Evolutionary conservation across 2,113 vertebrate genomes (phyloP), one percentile per base, ranked within the genome.

Genomic region (Saguinus imperator): DNA sequence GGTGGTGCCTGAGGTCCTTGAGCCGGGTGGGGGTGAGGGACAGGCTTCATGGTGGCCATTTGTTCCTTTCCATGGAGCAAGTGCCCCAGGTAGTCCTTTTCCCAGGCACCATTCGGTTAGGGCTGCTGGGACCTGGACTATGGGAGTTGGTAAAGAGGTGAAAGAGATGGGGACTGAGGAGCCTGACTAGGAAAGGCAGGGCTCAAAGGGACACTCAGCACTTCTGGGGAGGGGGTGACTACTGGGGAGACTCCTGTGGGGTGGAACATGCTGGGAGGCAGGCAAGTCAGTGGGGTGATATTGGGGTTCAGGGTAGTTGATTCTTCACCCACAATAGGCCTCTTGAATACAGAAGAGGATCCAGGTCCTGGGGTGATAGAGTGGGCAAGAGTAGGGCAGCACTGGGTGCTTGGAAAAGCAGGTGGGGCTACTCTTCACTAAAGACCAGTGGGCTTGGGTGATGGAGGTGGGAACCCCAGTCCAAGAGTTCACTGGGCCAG

Each of bases 241-340:
- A 17, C 40, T 23, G 29, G 64, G 37, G 52, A 64, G 52, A 17
- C 35, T 16, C 40, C 9, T 21, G 32, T n/a, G 35, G 29, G 25
- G n/a, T 32, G 18, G 66, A 50, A 79, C n/a, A 11, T 4, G 12
- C 40, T 27, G 48, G 37, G 23, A 50, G 85, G 17, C 32, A 21
- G 57, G n/a, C 6, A 29, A n/a, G 20, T 6, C 5, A 0, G 43
- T 5, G 8, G 25, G 5, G 17, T 57, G 43, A 20, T 21, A 52
- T 84, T 1, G 0, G 85, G 43, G 58, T 32, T 82, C 6, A 7
- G n/a, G 32, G 8, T 5, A 14, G 20, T 43, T 84, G 55, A 35
- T 66, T 4, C 48, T 87, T 90, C 20, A 9, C 17, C 58, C 16
- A 6, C 5, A 86, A 52, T 23, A 85, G 64, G 52, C 40, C 32